A percentile compares a stretch with the other conserved stretches of the same genome.
Conservation (phyloP, 30 jellyfish, hydroid and myxozoan genomes). For the Pseudorhiza aurosa region DNA sequence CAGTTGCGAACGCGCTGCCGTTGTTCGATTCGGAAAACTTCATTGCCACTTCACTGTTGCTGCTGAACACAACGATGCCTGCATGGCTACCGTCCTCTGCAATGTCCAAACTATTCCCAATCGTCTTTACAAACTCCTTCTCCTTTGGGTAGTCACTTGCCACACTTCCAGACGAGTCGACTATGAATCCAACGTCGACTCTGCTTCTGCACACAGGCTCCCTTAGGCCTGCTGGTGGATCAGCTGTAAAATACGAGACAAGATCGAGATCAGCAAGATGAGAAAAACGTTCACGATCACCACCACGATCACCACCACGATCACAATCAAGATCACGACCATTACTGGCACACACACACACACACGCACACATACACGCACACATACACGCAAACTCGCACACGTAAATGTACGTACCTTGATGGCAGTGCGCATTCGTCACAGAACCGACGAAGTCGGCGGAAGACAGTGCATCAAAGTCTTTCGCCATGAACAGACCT, state of each 20-base stretch:
- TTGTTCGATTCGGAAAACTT: constrained; percentile 33
- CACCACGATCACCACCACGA: too few species aligned
- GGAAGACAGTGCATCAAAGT: constrained; percentile 48
- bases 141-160: constrained; percentile 24
- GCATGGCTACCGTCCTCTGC: constrained; percentile 42
- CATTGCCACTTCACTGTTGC: constrained; percentile 25
- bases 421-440: constrained; percentile 12
- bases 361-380: too few species aligned
- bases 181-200: constrained; percentile 55
- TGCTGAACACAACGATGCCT: constrained; percentile 56
- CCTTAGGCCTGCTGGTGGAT: not conserved
- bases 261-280: too few species aligned
- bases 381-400: too few species aligned
- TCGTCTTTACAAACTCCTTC: constrained; percentile 39
- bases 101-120: constrained; percentile 24
- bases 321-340: too few species aligned
- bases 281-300: too few species aligned
- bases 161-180: constrained; percentile 69
- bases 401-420: not conserved
- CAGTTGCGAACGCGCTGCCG: constrained; percentile 1
- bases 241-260: too few species aligned
- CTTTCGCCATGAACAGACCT: constrained; percentile 37
- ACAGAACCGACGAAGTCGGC: constrained; percentile 27
- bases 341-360: too few species aligned
- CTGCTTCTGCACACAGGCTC: constrained; percentile 17